Evolutionary conservation across 2,888 invertebrate species (phyloP), one percentile per base, ranked within the genome.

Genomic region (Thumatha senex): DNA sequence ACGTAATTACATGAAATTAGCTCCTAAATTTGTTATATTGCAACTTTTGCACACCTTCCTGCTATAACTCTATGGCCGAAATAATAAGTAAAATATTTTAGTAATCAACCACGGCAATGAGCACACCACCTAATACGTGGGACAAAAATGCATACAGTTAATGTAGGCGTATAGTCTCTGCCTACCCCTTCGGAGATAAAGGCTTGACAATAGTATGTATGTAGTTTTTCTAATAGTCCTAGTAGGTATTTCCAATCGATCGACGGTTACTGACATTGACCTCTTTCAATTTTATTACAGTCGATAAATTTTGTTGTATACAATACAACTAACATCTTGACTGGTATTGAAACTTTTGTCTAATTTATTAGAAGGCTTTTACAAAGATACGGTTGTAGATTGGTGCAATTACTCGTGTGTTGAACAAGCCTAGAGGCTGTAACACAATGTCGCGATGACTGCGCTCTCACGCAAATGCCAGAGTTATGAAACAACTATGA

Each of bases 381-480:
- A n/a, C n/a, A n/a, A n/a, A n/a, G n/a, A n/a, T n/a, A n/a, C n/a
- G n/a, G n/a, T 24, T 24, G 18, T 24, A 24, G 18, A 2, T 24
- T 24, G 2, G 48, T 57, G 62, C 70, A 64, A 63, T 62, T 62
- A 61, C 64, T 64, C 60, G 63, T 70, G 59, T 68, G 67, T 64
- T 62, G 47, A 61, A 67, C 63, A 70, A 69, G 74, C 71, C 77
- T 67, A 54, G 62, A 63, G 75, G 78, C 74, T 56, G 66, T 69
- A 74, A 67, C 72, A 74, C 78, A 79, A 70, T 71, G 72, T 67
- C 68, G 67, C 72, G 69, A 75, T 70, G 70, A 62, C 70, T 65
- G 63, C 70, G 72, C 76, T 77, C 76, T 78, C 80, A 79, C 78
- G 78, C 80, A 81, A 85, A 84, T 82, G 78, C 72, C 78, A 80